Percentiles rank a stretch among this genome's conserved stretches.
Conservation (phyloP, 2,888 invertebrate genomes). For the Himalopsyche kuldschensis region DNA sequence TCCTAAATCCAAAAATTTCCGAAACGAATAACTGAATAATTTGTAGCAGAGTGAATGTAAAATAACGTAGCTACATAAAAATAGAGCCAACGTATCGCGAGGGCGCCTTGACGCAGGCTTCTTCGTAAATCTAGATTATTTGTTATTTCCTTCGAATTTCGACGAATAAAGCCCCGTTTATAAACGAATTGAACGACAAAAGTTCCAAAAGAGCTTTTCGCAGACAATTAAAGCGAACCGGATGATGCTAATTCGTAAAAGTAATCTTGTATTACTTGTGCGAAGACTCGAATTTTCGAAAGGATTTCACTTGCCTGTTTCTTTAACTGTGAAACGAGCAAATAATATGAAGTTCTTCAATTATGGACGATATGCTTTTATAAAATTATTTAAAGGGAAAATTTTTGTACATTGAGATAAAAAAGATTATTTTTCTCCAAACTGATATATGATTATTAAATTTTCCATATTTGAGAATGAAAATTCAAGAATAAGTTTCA, state of each 20-base stretch:
- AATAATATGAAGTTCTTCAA: background rate
- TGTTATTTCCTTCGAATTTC: background rate
- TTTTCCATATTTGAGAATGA: too few species aligned
- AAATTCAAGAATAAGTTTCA: too few species aligned
- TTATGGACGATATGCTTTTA: too few species aligned
- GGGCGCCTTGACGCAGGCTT: background rate
- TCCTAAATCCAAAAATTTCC: too few species aligned
- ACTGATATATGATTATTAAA: too few species aligned
- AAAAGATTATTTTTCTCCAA: too few species aligned
- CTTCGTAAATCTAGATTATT: background rate
- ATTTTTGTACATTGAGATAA: too few species aligned
- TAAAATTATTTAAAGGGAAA: too few species aligned
- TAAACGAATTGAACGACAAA: background rate
- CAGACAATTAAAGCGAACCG: background rate
- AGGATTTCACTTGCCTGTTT: background rate
- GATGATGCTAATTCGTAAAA: background rate
- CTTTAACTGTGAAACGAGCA: background rate
- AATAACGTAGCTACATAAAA: background rate
- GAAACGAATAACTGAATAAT: too few species aligned
- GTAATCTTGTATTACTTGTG: background rate
- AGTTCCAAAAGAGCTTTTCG: background rate
- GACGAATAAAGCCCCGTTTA: background rate
- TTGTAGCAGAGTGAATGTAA: too few species aligned
- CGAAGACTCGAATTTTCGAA: background rate
- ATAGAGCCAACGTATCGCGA: background rate